Conservation (phyloP, 2,113 vertebrate genomes). For the Melierax canorus region DNA sequence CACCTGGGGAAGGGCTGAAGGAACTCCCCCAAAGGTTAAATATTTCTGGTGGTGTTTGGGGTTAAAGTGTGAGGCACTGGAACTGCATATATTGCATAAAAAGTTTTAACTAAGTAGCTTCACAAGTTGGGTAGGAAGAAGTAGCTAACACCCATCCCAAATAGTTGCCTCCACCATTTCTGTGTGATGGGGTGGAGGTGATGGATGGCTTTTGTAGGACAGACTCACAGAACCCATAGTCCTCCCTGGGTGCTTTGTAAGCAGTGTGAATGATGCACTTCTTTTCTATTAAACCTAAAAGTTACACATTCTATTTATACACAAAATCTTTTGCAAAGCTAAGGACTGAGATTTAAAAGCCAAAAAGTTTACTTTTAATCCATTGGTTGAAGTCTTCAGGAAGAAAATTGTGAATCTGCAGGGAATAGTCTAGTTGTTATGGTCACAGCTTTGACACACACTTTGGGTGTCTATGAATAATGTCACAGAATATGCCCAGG, state of each 20-base stretch:
- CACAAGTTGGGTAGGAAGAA: background rate
- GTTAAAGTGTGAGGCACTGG: background rate
- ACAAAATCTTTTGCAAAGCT: background rate
- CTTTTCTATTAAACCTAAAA: background rate
- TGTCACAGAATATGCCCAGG: rapidly evolving
- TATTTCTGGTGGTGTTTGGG: background rate
- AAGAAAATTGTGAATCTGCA: rapidly evolving
- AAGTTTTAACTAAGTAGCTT: background rate
- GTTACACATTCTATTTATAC: background rate
- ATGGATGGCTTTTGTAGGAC: background rate
- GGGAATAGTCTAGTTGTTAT: rapidly evolving
- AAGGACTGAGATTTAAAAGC: background rate
- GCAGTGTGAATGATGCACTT: background rate
- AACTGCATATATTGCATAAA: background rate
- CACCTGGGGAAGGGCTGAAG: background rate
- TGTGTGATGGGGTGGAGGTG: background rate
- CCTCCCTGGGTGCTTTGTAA: background rate
- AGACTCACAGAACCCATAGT: background rate
- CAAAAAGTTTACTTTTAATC: background rate
- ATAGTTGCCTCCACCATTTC: background rate
- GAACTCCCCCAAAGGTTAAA: background rate
- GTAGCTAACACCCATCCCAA: background rate
- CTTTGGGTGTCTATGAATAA: background rate
- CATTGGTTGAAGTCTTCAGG: too few relatives aligned
- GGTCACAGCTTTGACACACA: background rate